Percentiles rank a stretch among this genome's conserved stretches.
phyloP scores from a whole-genome alignment of 1,140 invertebrate species.

The Drosophila azteca region DNA sequence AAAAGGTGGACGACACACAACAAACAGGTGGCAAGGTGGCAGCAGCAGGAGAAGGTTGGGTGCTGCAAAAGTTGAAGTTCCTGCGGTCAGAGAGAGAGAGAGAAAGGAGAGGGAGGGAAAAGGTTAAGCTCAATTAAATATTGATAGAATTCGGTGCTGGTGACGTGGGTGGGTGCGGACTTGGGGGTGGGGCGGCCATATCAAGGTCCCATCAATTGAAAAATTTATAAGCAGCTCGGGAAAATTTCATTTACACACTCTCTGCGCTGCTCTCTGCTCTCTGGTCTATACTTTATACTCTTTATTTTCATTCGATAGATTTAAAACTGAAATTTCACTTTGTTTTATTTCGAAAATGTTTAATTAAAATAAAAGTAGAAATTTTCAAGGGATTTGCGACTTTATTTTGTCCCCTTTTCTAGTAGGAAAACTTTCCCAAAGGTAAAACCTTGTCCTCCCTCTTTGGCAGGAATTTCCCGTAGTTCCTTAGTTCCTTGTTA shows the following conservation, averaged over 20 bases:
- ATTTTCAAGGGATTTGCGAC: no score
- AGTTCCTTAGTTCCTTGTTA: no score
- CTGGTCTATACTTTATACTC: constrained; percentile 17
- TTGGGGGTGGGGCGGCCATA: no score
- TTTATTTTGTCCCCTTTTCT: no score
- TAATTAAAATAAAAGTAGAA: no score
- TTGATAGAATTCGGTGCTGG: constrained; percentile 54
- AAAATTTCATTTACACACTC: constrained; percentile 70
- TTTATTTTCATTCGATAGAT: no score
- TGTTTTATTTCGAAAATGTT: no score
- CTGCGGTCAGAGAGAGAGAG: constrained; percentile 37
- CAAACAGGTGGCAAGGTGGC: constrained; percentile 3
- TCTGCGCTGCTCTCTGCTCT: not conserved
- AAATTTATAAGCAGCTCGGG: constrained; percentile 55
- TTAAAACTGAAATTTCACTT: no score
- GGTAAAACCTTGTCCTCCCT: no score
- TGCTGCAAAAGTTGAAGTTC: constrained; percentile 35
- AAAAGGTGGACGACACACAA: not conserved
- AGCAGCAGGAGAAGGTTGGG: not conserved
- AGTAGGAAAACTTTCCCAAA: no score
- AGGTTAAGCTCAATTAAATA: constrained; percentile 78
- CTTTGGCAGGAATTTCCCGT: no score
- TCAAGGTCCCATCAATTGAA: constrained; percentile 62
- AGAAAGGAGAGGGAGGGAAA: constrained; percentile 19
- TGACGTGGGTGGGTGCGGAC: not conserved